Conservation (phyloP, 2,888 invertebrate species). For the Lasioglossum lativentre region DNA sequence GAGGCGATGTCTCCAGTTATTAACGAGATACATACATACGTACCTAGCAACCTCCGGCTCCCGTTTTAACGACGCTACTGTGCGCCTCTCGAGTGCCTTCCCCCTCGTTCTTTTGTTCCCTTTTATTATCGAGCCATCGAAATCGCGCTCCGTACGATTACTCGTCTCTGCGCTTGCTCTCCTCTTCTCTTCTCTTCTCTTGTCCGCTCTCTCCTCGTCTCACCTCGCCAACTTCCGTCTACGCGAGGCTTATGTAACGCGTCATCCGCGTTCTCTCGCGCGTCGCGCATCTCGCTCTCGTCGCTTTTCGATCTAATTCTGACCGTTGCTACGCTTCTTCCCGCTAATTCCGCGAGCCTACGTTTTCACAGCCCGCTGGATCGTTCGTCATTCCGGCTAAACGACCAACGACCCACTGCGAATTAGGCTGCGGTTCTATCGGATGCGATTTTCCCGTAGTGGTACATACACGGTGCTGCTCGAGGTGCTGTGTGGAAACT, state of each 20-base stretch:
- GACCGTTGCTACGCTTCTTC: constrained; percentile 47
- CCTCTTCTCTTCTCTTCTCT: background rate
- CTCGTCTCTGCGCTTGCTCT: constrained; percentile 25
- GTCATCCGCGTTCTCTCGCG: constrained; percentile 51
- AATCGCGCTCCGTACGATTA: constrained; percentile 60
- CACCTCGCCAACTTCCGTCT: constrained; percentile 43
- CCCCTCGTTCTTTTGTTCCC: constrained; percentile 51
- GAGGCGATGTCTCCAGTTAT: constrained; percentile 26
- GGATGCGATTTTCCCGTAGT: background rate
- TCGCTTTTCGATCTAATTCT: constrained; percentile 59
- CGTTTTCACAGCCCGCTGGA: background rate
- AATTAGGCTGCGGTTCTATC: background rate
- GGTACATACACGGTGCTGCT: background rate
- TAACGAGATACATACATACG: constrained; percentile 56
- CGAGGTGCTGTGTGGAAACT: too few relatives aligned
- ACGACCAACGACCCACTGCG: background rate
- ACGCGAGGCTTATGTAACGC: constrained; percentile 53
- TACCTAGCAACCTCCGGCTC: constrained; percentile 24
- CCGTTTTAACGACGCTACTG: constrained; percentile 55
- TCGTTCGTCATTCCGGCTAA: constrained; percentile 4
- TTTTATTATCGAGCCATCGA: constrained; percentile 61
- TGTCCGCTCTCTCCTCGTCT: background rate
- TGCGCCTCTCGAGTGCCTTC: constrained; percentile 56
- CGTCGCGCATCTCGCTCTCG: constrained; percentile 27
- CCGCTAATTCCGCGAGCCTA: constrained; percentile 46